phyloP scores from a whole-genome alignment of 2,888 invertebrate genomes.

The Apamea anceps region DNA sequence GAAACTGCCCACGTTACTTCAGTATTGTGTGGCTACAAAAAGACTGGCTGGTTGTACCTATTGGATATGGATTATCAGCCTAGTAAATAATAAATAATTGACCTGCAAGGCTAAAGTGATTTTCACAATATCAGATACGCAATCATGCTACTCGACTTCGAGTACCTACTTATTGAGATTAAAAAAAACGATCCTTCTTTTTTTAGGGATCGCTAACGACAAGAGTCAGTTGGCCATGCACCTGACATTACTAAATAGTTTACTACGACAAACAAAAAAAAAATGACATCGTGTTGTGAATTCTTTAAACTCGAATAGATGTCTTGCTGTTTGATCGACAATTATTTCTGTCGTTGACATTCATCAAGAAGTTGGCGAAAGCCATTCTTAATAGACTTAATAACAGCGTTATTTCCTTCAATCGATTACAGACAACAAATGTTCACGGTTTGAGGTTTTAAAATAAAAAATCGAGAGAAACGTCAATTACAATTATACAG shows the following conservation, averaged over 20 bases:
- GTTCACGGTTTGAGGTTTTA: conserved; percentile 73
- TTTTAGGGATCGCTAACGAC: background rate
- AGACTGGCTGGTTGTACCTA: background rate
- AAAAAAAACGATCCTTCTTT: background rate
- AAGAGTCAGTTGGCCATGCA: background rate
- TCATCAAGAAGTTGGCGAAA: conserved; percentile 34
- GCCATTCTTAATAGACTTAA: conserved; percentile 22
- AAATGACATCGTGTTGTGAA: background rate
- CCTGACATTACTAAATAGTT: background rate
- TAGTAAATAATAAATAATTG: background rate
- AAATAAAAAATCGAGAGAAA: conserved; percentile 78
- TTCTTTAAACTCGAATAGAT: background rate
- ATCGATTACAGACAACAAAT: conserved; percentile 61
- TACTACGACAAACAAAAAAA: background rate
- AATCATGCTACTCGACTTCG: background rate
- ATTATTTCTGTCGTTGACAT: conserved; percentile 10
- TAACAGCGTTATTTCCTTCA: conserved; percentile 41
- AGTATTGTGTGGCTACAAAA: background rate
- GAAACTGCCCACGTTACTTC: conserved; percentile 21
- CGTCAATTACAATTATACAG: conserved; percentile 74
- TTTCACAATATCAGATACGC: background rate
- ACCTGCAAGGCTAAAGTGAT: background rate
- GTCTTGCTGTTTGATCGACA: background rate
- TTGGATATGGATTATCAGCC: background rate
- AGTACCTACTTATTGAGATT: too few species aligned